Evolutionary conservation across 1,140 invertebrate genomes (phyloP).

Genomic region (Eulimnadia texana): DNA sequence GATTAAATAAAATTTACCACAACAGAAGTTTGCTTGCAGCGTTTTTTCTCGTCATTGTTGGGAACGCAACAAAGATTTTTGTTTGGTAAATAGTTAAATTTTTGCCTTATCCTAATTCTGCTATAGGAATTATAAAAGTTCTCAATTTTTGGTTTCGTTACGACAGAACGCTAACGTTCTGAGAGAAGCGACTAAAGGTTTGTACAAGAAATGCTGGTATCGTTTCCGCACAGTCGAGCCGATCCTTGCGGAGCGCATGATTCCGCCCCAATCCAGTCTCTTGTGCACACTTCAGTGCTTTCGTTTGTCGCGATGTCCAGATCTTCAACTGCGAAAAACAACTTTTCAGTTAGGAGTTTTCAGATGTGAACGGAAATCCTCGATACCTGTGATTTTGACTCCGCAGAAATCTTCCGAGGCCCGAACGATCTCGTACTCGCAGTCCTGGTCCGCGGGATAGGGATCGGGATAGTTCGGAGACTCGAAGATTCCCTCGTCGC

Average conservation of each 20-base stretch:
- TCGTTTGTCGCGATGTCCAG: constrained; percentile 20
- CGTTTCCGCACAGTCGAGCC: constrained; percentile 26
- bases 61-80: too few species aligned
- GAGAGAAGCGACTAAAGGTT: too few species aligned
- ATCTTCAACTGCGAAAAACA: constrained; percentile 20
- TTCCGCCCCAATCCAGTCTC: constrained; percentile 26
- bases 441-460: constrained; percentile 24
- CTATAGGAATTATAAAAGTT: too few species aligned
- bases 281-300: constrained; percentile 24
- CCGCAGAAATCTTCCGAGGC: constrained; percentile 23
- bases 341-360: background rate
- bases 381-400: background rate
- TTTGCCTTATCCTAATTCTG: too few species aligned
- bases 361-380: background rate
- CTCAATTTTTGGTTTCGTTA: too few species aligned
- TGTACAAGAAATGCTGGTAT: constrained; percentile 25
- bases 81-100: too few species aligned
- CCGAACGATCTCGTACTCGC: constrained; percentile 25
- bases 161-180: too few species aligned
- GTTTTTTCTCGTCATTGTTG: too few species aligned
- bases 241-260: constrained; percentile 29
- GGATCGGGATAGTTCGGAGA: constrained; percentile 25
- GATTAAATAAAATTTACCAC: background rate
- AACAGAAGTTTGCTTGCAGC: background rate
- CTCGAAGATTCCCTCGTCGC: constrained; percentile 22